Conservation (phyloP, 1,140 invertebrate genomes). For the Drosophila arizonae region DNA sequence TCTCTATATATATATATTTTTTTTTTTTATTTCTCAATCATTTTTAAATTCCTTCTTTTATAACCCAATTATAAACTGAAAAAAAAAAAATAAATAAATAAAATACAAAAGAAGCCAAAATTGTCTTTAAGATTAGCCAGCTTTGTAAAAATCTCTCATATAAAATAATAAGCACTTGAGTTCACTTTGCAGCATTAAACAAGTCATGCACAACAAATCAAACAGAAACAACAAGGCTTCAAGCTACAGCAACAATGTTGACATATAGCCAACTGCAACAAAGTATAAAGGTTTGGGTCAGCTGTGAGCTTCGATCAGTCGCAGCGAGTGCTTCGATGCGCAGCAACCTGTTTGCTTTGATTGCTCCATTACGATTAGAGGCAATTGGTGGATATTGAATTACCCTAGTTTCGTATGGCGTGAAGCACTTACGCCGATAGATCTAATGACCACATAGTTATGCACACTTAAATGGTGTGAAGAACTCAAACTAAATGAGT, state of each 20-base stretch:
- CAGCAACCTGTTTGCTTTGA: slow-evolving; percentile 4
- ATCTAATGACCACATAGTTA: no score
- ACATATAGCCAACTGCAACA: slow-evolving; percentile 1
- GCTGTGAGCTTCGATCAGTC: slow-evolving; percentile 1
- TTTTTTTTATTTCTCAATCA: no score
- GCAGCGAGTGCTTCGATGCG: background rate
- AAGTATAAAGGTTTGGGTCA: slow-evolving; percentile 13
- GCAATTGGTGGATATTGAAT: background rate
- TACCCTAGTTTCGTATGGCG: background rate
- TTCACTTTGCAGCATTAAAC: slow-evolving; percentile 2
- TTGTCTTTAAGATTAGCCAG: background rate
- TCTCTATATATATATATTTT: no score
- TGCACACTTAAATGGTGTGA: no score
- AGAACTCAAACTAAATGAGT: background rate
- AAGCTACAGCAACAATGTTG: background rate
- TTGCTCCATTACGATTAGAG: background rate
- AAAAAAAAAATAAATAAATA: background rate
- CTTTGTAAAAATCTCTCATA: background rate
- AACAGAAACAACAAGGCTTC: background rate
- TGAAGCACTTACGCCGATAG: no score
- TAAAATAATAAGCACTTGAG: background rate
- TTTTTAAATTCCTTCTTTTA: background rate
- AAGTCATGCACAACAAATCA: slow-evolving; percentile 9
- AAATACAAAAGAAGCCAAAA: background rate
- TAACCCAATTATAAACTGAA: background rate